Evolutionary conservation across 1,140 invertebrate genomes (phyloP).

Genomic region (Drosophila jambulina): DNA sequence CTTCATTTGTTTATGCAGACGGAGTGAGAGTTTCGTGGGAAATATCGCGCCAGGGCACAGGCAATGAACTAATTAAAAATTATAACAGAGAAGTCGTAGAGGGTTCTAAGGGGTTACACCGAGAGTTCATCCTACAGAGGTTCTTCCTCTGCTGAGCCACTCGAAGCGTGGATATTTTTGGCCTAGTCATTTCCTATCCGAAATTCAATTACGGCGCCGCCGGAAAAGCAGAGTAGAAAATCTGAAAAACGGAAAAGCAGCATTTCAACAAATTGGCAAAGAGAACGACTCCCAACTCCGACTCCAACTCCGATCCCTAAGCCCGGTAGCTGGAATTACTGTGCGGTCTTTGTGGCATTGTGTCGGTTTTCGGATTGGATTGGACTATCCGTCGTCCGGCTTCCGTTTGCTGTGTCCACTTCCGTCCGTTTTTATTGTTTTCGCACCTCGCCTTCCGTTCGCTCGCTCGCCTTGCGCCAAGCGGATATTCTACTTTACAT

Average conservation of each 20-base stretch:
- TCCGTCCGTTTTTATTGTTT: constrained; percentile 78
- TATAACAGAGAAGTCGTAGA: constrained; percentile 4
- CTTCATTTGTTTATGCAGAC: constrained; percentile 74
- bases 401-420: constrained; percentile 55
- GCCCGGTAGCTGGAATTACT: constrained; percentile 34
- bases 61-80: constrained; percentile 80
- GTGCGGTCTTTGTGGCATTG: constrained; percentile 19
- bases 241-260: constrained; percentile 56
- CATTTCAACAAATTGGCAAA: constrained; percentile 73
- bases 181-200: constrained; percentile 70
- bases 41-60: constrained; percentile 64
- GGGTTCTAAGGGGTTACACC: constrained; percentile 8
- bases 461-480: constrained; percentile 41
- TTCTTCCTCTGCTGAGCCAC: constrained; percentile 21
- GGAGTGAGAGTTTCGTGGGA: constrained; percentile 65
- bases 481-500: constrained; percentile 82
- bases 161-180: constrained; percentile 55
- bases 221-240: constrained; percentile 36
- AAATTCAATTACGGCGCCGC: constrained; percentile 54
- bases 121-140: constrained; percentile 30
- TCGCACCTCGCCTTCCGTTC: constrained; percentile 70
- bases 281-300: not conserved
- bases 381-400: constrained; percentile 38
- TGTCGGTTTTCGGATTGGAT: constrained; percentile 19
- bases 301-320: constrained; percentile 19